phyloP scores from a whole-genome alignment of 2,888 invertebrate genomes.

The Acheta domesticus region DNA sequence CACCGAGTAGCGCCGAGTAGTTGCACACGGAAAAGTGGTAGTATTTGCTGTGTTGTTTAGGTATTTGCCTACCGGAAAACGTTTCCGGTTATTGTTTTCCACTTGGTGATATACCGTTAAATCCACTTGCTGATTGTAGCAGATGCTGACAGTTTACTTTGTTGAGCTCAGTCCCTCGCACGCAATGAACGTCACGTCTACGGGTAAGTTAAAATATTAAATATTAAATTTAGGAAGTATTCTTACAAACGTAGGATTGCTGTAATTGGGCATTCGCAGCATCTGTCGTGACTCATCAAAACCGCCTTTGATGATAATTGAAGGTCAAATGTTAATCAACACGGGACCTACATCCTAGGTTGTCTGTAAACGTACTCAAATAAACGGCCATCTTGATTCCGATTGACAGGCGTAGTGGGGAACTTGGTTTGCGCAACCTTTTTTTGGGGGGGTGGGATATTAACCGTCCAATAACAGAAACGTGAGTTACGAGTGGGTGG shows the following conservation, averaged over 20 bases:
- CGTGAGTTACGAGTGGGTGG: too few relatives aligned
- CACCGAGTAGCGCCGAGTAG: slow-evolving; percentile 9
- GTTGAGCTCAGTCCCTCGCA: background rate
- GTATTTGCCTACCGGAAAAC: background rate
- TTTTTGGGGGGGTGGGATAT: background rate
- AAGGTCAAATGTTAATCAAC: too few relatives aligned
- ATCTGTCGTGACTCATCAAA: too few relatives aligned
- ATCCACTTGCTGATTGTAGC: background rate
- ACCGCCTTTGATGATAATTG: too few relatives aligned
- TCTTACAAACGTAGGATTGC: too few relatives aligned
- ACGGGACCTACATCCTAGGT: too few relatives aligned
- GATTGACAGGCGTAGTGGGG: slow-evolving; percentile 7
- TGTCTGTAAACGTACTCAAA: background rate
- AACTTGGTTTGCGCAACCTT: background rate
- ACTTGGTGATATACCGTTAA: too few relatives aligned
- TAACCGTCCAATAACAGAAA: background rate
- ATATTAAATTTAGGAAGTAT: too few relatives aligned
- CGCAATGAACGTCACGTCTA: background rate
- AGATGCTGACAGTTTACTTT: background rate
- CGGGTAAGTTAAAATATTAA: background rate
- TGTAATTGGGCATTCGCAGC: too few relatives aligned
- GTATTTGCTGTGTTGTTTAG: background rate
- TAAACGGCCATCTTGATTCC: slow-evolving; percentile 9
- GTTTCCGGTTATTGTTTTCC: background rate
- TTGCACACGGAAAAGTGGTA: background rate